Evolutionary conservation across 1,140 invertebrate species (phyloP), one percentile per base, ranked within the genome.

Genomic region (Steinernema khuongi): DNA sequence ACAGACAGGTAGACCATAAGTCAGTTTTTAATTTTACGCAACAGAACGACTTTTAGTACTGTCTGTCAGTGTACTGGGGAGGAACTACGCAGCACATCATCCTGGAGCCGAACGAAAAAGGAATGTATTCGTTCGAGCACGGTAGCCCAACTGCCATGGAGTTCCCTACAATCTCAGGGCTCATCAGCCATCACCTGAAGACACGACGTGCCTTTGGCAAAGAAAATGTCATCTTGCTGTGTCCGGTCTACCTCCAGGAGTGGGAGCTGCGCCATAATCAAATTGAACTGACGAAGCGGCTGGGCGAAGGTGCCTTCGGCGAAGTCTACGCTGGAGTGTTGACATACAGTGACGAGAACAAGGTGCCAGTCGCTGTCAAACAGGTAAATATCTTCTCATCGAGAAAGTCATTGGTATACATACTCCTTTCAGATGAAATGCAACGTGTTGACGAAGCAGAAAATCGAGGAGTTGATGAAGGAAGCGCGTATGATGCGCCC

Each of bases 401-500:
- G 18, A 44, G 19, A 44, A 44, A 18, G 18, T 19, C 18, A 0
- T 19, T 44, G 19, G 18, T 44, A 44, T 0, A 18, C 41, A 44
- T 0, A 18, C 18, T 19, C 18, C 18, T 44, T 44, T 19, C 41
- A 44, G 41, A 44, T 19, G 41, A 44, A 44, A 19, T 18, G 19
- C 41, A 44, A 19, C 41, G 41, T 18, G 41, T 19, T 18, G 41
- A 44, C 41, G 41, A 44, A 44, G 19, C 18, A 18, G 18, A 44
- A 44, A 19, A 18, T 44, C n/a, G 41, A 18, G n/a, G 74, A 75
- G 19, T 50, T 76, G 66, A 73, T 76, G 74, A 67, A 73, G 41
- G 74, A 77, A 32, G 74, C 74, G 7, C 28, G 74, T 29, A 44
- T 77, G 11, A 77, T 72, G 22, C 67, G 74, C 0, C 60, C 67